phyloP scores from a whole-genome alignment of 2,113 vertebrate species.

The Coregonus clupeaformis region DNA sequence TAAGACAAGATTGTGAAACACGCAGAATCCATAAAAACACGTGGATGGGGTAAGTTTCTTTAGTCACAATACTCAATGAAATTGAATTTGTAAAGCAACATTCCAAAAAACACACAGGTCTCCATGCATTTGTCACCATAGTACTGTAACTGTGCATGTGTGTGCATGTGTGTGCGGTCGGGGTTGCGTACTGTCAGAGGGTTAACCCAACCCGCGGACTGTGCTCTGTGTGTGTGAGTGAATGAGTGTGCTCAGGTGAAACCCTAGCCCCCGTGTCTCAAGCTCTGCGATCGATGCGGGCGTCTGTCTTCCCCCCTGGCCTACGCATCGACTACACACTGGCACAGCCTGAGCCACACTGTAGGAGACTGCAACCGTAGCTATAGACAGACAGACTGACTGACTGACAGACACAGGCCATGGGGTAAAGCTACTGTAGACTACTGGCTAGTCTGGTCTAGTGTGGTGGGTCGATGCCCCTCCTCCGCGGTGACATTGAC shows the following conservation, averaged over 20 bases:
- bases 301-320: conserved; percentile 1
- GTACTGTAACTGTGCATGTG: background rate
- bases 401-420: background rate
- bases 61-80: background rate
- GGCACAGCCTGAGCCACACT: background rate
- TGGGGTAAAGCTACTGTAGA: background rate
- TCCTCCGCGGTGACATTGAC: background rate
- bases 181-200: background rate
- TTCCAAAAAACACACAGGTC: background rate
- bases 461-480: background rate
- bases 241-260: conserved; percentile 26
- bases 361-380: background rate
- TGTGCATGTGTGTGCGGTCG: background rate
- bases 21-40: background rate
- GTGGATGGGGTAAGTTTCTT: background rate
- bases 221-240: conserved; percentile 5
- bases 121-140: background rate
- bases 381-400: background rate
- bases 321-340: conserved; percentile 13
- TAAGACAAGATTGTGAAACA: background rate
- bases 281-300: conserved; percentile 24
- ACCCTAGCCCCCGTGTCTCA: conserved; percentile 23
- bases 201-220: background rate
- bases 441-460: background rate
- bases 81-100: background rate